Conservation (phyloP, 30 jellyfish, hydroid and myxozoan species). For the Pseudorhiza aurosa region DNA sequence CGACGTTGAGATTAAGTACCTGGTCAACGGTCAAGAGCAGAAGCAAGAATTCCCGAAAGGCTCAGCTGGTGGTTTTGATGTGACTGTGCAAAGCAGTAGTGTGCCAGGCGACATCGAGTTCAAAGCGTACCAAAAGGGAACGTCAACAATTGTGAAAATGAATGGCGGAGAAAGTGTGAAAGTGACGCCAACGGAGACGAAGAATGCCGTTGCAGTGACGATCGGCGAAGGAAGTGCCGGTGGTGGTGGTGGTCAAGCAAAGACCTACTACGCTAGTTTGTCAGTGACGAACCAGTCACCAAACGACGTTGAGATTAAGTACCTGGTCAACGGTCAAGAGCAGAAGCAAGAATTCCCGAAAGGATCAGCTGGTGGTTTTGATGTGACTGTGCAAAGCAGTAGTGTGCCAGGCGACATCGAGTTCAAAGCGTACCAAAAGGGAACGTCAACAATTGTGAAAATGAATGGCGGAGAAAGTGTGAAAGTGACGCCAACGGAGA, state of each 20-base stretch:
- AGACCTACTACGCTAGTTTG: constrained; percentile 61
- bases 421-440: constrained; percentile 72
- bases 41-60: constrained; percentile 69
- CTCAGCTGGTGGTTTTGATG: constrained; percentile 63
- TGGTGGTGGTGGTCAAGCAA: constrained; percentile 17
- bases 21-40: constrained; percentile 55
- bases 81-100: constrained; percentile 52
- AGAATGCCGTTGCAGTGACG: constrained; percentile 37
- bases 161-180: constrained; percentile 51
- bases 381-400: constrained; percentile 47
- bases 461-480: constrained; percentile 73
- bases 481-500: constrained; percentile 62
- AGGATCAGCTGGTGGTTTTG: constrained; percentile 47
- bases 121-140: constrained; percentile 75
- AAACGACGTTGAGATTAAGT: constrained; percentile 54
- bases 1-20: constrained; percentile 62
- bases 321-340: constrained; percentile 64
- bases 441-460: constrained; percentile 44
- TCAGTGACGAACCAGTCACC: constrained; percentile 70
- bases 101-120: constrained; percentile 74
- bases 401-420: constrained; percentile 58
- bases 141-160: constrained; percentile 51
- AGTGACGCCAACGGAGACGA: constrained; percentile 64
- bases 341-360: constrained; percentile 61
- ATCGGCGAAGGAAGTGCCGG: constrained; percentile 41